Evolutionary conservation across 2,888 invertebrate species (phyloP).

Genomic region (Homarus gammarus): DNA sequence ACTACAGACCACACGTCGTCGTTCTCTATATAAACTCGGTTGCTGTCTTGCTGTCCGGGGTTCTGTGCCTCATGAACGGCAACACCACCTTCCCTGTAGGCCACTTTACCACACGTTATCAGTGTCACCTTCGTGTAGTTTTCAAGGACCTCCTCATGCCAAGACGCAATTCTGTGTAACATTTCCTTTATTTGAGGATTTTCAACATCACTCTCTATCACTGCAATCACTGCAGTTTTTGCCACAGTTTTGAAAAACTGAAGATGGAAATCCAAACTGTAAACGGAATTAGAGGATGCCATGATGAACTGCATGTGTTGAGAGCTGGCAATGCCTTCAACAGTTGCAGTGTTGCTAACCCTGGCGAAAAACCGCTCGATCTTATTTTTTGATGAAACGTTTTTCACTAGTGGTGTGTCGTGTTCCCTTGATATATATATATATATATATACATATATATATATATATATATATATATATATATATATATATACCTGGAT

Average conservation of each 20-base stretch:
- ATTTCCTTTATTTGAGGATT: constrained; percentile 16
- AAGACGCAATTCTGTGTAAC: constrained; percentile 16
- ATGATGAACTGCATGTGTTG: too few relatives aligned
- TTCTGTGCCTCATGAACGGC: not conserved
- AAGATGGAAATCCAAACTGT: not conserved
- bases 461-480: too few relatives aligned
- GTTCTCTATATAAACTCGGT: not conserved
- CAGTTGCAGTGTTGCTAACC: too few relatives aligned
- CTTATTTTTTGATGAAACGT: too few relatives aligned
- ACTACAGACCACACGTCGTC: constrained; percentile 30
- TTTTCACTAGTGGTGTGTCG: too few relatives aligned
- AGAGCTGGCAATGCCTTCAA: too few relatives aligned
- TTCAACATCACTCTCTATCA: constrained; percentile 10
- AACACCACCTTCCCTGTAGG: constrained; percentile 22
- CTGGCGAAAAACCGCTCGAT: too few relatives aligned
- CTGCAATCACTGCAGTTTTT: constrained; percentile 19
- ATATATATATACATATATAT: too few relatives aligned
- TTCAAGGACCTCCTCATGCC: constrained; percentile 11
- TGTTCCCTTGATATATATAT: too few relatives aligned
- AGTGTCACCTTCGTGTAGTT: constrained; percentile 11
- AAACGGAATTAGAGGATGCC: not conserved
- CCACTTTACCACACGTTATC: constrained; percentile 13
- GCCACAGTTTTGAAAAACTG: constrained; percentile 25
- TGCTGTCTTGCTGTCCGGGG: not conserved
- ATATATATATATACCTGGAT: too few relatives aligned